phyloP scores from a whole-genome alignment of 2,797 vertebrate genomes.

The Danio jaintianensis region DNA sequence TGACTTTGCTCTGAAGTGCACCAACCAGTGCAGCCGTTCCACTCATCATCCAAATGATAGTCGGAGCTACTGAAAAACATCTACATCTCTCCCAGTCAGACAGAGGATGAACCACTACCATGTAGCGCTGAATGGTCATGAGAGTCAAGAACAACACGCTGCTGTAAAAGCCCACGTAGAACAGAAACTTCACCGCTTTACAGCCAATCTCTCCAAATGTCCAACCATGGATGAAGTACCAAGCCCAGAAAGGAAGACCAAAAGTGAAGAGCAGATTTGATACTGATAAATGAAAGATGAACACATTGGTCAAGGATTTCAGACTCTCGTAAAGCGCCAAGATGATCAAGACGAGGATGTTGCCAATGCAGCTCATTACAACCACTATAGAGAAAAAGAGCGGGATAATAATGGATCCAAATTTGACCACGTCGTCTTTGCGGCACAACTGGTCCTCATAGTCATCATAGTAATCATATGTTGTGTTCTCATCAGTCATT shows the following conservation, averaged over 20 bases:
- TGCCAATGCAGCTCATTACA: slow-evolving; percentile 85
- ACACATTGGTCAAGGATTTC: slow-evolving; percentile 85
- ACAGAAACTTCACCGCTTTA: slow-evolving; percentile 74
- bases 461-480: too few relatives aligned
- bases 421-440: not conserved
- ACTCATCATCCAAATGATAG: slow-evolving; percentile 82
- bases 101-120: slow-evolving; percentile 84
- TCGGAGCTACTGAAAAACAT: slow-evolving; percentile 64
- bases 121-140: slow-evolving; percentile 88
- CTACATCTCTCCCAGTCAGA: slow-evolving; percentile 69
- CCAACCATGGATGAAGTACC: slow-evolving; percentile 80
- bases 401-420: slow-evolving; percentile 24
- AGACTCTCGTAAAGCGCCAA: slow-evolving; percentile 85
- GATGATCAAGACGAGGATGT: slow-evolving; percentile 87
- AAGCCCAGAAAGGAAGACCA: slow-evolving; percentile 86
- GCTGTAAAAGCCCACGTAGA: slow-evolving; percentile 88
- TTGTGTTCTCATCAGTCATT: not conserved
- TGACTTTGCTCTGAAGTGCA: slow-evolving; percentile 72
- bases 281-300: slow-evolving; percentile 90
- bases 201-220: slow-evolving; percentile 72
- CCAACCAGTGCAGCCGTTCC: slow-evolving; percentile 79
- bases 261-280: slow-evolving; percentile 90
- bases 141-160: slow-evolving; percentile 87
- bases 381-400: slow-evolving; percentile 82
- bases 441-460: not conserved